Evolutionary conservation across 2,888 invertebrate genomes (phyloP).

Genomic region (Nymphalis urticae): DNA sequence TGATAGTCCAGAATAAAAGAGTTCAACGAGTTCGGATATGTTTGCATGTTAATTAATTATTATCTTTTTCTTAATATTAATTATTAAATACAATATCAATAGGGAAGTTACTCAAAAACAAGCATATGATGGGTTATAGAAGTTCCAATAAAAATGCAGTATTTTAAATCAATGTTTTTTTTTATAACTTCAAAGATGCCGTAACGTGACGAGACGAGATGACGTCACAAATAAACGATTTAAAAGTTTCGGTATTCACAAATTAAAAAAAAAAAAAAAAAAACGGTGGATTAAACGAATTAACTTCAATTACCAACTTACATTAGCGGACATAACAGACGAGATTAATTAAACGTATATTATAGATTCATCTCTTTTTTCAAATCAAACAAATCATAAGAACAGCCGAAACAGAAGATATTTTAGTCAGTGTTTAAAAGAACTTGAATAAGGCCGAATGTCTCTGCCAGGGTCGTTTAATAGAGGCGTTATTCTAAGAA

Average conservation of each 20-base stretch:
- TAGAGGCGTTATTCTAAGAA: neutral
- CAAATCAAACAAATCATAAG: no score
- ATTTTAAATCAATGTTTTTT: neutral
- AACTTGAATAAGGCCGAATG: neutral
- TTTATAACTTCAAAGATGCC: neutral
- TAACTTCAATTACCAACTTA: constrained; percentile 7
- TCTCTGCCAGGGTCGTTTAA: constrained; percentile 1
- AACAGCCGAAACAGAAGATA: no score
- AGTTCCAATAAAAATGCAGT: no score
- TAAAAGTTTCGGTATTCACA: neutral
- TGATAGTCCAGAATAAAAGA: neutral
- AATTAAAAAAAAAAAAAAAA: constrained; percentile 3
- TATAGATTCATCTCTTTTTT: no score
- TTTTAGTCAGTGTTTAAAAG: no score
- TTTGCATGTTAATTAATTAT: neutral
- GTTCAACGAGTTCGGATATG: neutral
- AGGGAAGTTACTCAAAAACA: no score
- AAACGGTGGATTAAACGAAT: constrained; percentile 14
- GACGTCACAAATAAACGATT: neutral
- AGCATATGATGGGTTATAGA: no score
- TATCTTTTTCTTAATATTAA: neutral
- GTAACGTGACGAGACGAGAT: no score
- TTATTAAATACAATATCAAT: no score
- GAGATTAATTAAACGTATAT: neutral
- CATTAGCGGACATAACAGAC: constrained; percentile 3